Evolutionary conservation across 2,113 vertebrate species (phyloP).

Genomic region (Psettodes erumei): DNA sequence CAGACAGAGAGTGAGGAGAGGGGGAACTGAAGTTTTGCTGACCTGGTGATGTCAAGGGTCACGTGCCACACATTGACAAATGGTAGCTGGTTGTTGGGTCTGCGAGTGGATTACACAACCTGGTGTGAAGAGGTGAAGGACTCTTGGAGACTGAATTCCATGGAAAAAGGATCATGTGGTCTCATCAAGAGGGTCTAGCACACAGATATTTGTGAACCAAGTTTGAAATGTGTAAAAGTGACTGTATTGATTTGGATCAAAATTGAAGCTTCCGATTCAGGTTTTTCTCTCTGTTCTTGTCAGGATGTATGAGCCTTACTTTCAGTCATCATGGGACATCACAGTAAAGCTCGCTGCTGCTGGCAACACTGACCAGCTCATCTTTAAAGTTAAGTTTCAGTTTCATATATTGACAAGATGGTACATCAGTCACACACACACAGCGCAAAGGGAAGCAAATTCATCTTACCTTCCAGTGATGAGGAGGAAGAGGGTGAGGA

Average conservation of each 20-base stretch:
- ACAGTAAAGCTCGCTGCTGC: neutral
- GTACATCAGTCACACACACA: neutral
- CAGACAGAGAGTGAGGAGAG: too few relatives aligned
- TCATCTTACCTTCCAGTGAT: conserved; percentile 93
- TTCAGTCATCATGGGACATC: neutral
- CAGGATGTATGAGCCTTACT: neutral
- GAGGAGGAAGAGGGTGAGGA: conserved; percentile 95
- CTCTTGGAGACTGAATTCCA: too few relatives aligned
- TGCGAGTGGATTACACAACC: too few relatives aligned
- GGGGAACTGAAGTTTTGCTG: too few relatives aligned
- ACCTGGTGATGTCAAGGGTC: too few relatives aligned
- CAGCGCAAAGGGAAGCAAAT: neutral
- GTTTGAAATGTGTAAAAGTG: neutral
- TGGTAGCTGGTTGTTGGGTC: too few relatives aligned
- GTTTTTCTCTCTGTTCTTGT: neutral
- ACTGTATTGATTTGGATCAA: neutral
- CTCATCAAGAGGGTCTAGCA: too few relatives aligned
- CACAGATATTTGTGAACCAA: neutral
- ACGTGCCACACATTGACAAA: too few relatives aligned
- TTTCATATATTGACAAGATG: neutral
- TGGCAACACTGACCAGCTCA: neutral
- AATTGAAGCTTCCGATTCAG: neutral
- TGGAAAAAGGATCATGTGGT: too few relatives aligned
- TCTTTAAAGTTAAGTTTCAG: neutral
- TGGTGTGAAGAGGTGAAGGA: too few relatives aligned